phyloP scores from a whole-genome alignment of 2,113 vertebrate genomes.

The Vicugna pacos region DNA sequence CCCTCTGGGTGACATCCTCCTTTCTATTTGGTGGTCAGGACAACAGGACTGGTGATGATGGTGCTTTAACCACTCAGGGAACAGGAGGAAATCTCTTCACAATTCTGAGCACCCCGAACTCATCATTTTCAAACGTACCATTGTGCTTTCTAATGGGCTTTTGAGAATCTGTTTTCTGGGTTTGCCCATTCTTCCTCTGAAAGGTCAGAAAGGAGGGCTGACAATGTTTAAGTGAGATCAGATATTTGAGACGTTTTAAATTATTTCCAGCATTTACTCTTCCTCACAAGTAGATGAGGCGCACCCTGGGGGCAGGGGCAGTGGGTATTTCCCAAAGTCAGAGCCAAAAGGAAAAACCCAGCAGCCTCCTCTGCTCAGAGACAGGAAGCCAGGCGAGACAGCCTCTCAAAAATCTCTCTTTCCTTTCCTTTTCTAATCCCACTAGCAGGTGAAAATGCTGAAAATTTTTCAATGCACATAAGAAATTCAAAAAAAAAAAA shows the following conservation, averaged over 20 bases:
- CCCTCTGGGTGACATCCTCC: not conserved
- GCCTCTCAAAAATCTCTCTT: not conserved
- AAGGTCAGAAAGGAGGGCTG: not conserved
- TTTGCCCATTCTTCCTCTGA: not conserved
- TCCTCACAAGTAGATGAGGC: not conserved
- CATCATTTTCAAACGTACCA: not conserved
- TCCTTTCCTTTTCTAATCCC: not conserved
- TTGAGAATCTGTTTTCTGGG: not conserved
- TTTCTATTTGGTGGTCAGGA: not conserved
- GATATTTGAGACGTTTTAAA: not conserved
- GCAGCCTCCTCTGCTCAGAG: not conserved
- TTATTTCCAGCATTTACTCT: not conserved
- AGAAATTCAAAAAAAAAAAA: slow-evolving; percentile 47
- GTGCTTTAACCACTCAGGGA: not conserved
- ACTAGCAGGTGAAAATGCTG: not conserved
- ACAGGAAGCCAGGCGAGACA: not conserved
- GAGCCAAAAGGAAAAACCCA: not conserved
- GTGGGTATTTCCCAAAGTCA: not conserved
- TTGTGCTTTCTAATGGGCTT: not conserved
- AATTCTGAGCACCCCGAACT: not conserved
- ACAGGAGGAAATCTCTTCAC: not conserved
- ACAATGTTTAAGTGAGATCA: not conserved
- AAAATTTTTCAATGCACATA: not conserved
- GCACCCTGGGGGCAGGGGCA: too few relatives aligned
- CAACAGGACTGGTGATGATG: not conserved